Percentiles rank a stretch among this genome's conserved stretches.
These are phyloP conservation scores for Microdon myrmicae DNA, from an alignment of 2,888 invertebrate genomes.

Conservation along the genomic window DNA sequence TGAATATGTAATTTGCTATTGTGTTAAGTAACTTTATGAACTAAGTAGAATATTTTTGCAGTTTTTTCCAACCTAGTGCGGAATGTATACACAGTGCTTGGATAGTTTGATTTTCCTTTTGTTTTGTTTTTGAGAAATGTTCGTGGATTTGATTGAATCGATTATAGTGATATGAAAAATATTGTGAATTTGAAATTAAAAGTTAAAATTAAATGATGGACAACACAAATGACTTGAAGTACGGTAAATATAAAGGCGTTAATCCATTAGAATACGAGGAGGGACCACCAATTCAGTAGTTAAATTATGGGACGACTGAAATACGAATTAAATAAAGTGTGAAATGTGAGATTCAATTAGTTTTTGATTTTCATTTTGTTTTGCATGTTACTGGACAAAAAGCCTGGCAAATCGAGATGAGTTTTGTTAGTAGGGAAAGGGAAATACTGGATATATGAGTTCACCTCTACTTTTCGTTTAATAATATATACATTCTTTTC, in stretches of 20 bases:
- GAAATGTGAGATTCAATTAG: constrained; percentile 22
- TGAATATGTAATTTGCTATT: constrained; percentile 36
- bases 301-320: constrained; percentile 5
- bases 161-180: not conserved
- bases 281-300: constrained; percentile 20
- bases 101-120: constrained; percentile 29
- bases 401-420: constrained; percentile 68
- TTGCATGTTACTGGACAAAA: constrained; percentile 58
- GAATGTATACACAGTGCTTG: constrained; percentile 50
- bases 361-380: constrained; percentile 27
- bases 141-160: not conserved
- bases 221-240: constrained; percentile 18
- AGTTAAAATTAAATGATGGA: constrained; percentile 5
- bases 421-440: constrained; percentile 60
- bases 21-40: constrained; percentile 14
- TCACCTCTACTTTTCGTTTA: constrained; percentile 15
- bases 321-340: constrained; percentile 19
- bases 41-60: constrained; percentile 5
- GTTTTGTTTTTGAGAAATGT: constrained; percentile 12
- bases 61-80: constrained; percentile 52
- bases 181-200: constrained; percentile 3
- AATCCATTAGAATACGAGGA: constrained; percentile 5
- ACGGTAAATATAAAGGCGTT: constrained; percentile 7
- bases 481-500: not conserved
- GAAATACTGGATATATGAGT: constrained; percentile 63